Percentiles rank a stretch among this genome's conserved stretches.
Conservation (phyloP, 2,113 vertebrate species). For the Halcyon senegalensis region DNA sequence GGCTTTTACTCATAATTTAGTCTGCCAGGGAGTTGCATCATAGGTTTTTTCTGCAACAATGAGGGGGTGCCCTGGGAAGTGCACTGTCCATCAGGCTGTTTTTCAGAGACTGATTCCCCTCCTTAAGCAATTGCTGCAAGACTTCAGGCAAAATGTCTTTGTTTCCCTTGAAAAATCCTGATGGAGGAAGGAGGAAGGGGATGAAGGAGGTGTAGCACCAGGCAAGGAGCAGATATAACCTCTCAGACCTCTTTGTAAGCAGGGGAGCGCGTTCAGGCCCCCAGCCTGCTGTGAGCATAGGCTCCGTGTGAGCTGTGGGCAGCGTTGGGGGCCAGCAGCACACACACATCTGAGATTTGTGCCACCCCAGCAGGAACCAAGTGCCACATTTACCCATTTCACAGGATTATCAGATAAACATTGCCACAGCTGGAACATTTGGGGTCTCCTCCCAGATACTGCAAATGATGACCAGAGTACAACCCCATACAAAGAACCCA, state of each 20-base stretch:
- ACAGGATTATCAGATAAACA: not conserved
- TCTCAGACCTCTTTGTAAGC: not conserved
- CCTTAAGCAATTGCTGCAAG: not conserved
- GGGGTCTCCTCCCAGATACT: not conserved
- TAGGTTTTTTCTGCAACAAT: not conserved
- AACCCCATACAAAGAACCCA: rapidly evolving
- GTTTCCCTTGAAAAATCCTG: not conserved
- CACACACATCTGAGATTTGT: not conserved
- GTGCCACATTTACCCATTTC: not conserved
- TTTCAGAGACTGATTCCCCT: not conserved
- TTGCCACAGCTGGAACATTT: not conserved
- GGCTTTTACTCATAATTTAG: not conserved
- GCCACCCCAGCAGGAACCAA: not conserved
- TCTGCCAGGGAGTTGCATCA: not conserved
- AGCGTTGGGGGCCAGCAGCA: not conserved
- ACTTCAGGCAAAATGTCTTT: not conserved
- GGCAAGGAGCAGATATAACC: not conserved
- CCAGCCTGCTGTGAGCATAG: not conserved
- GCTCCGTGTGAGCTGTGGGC: rapidly evolving
- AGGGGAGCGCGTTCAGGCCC: not conserved
- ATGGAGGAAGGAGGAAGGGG: not conserved
- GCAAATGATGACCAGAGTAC: not conserved
- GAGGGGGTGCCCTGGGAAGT: not conserved
- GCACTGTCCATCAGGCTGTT: not conserved
- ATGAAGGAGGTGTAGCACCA: not conserved